Percentiles rank a stretch among this genome's conserved stretches.
phyloP scores from a whole-genome alignment of 2,113 vertebrate species.

The Myiozetetes cayanensis region DNA sequence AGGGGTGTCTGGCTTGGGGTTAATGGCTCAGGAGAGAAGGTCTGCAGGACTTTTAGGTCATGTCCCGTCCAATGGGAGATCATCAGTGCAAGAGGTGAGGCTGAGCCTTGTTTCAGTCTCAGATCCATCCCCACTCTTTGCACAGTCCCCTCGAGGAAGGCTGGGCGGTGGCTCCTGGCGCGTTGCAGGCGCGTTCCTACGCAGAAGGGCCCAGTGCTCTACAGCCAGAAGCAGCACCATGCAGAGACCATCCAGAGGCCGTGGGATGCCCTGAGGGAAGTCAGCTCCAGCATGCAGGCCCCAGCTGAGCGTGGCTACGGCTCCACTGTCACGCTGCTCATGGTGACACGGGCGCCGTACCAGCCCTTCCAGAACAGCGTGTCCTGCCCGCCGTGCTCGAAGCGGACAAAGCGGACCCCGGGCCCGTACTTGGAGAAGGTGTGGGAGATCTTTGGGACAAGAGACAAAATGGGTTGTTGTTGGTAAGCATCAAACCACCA shows the following conservation, averaged over 20 bases:
- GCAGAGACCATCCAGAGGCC: slow-evolving; percentile 2
- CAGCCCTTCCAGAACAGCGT: slow-evolving; percentile 91
- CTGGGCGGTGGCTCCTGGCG: not conserved
- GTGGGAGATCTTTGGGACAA: slow-evolving; percentile 78
- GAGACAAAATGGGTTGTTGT: not conserved
- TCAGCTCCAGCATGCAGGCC: not conserved
- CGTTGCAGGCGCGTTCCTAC: rapidly evolving
- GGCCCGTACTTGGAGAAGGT: slow-evolving; percentile 84
- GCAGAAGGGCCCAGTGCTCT: not conserved
- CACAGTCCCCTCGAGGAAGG: not conserved
- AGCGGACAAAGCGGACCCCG: slow-evolving; percentile 86
- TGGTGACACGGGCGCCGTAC: slow-evolving; percentile 90
- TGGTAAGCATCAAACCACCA: not conserved
- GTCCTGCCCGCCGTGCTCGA: slow-evolving; percentile 91
- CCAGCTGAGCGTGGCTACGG: slow-evolving; percentile 24
- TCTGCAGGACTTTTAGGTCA: not conserved
- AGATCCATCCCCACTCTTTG: not conserved
- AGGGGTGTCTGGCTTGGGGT: not conserved
- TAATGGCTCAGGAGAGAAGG: not conserved
- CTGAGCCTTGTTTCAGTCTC: not conserved
- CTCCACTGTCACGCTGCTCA: slow-evolving; percentile 83
- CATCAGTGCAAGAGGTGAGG: not conserved
- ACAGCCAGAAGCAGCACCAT: slow-evolving; percentile 29
- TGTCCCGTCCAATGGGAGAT: rapidly evolving
- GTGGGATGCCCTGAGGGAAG: not conserved